Percentiles rank a stretch among this genome's conserved stretches.
Conservation (phyloP, 92 coral and sea anemone genomes). For the Diadumene lineata region DNA sequence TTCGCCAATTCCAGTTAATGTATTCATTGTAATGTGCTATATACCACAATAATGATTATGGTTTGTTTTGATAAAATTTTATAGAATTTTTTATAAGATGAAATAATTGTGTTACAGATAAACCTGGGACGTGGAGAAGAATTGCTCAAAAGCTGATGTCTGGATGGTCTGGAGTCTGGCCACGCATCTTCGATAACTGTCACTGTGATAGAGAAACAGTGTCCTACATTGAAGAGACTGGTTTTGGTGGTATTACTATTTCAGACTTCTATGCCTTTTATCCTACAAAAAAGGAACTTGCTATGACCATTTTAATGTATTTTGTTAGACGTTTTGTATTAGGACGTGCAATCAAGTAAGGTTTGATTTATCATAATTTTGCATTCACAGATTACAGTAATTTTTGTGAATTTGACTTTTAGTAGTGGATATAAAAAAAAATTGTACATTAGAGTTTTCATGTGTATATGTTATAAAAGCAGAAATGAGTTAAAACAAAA, state of each 20-base stretch:
- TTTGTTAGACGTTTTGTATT: background rate
- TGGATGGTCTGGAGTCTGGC: slow-evolving; percentile 7
- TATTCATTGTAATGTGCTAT: too few species aligned
- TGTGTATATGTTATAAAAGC: too few species aligned
- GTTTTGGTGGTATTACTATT: slow-evolving; percentile 16
- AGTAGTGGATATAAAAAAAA: too few species aligned
- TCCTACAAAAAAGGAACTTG: background rate
- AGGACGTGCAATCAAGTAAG: slow-evolving; percentile 10
- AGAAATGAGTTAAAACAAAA: too few species aligned
- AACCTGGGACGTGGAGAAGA: slow-evolving; percentile 37
- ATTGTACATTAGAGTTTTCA: too few species aligned
- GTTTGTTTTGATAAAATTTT: too few species aligned
- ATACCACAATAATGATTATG: too few species aligned
- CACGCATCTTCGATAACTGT: slow-evolving; percentile 2
- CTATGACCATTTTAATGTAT: background rate
- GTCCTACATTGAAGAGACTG: slow-evolving; percentile 19
- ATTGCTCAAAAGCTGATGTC: slow-evolving; percentile 4
- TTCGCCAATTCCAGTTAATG: too few species aligned
- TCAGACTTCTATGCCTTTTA: background rate
- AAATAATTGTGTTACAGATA: slow-evolving; percentile 9
- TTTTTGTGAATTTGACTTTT: too few species aligned
- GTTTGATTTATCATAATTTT: too few species aligned
- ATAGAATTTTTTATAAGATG: background rate
- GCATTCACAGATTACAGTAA: too few species aligned
- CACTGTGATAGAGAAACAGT: slow-evolving; percentile 25